phyloP scores from a whole-genome alignment of 2,113 vertebrate species.

The Turnix velox region DNA sequence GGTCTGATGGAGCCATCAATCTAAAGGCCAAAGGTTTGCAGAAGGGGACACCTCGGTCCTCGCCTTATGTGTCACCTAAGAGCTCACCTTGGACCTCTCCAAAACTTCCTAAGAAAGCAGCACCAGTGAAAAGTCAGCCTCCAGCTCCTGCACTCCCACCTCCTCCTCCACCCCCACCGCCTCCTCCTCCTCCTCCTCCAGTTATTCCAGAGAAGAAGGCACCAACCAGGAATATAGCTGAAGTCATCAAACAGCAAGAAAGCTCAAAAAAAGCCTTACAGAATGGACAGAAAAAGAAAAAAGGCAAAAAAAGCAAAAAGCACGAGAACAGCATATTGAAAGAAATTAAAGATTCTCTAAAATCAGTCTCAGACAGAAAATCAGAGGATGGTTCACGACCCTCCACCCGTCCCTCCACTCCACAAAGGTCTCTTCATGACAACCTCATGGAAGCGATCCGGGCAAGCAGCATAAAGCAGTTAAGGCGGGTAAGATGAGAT shows the following conservation, averaged over 20 bases:
- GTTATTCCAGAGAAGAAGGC: constrained; percentile 73
- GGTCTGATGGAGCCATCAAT: constrained; percentile 63
- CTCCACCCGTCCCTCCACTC: constrained; percentile 84
- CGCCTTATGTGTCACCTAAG: constrained; percentile 83
- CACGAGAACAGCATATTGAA: constrained; percentile 82
- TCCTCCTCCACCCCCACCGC: constrained; percentile 50
- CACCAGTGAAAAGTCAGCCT: constrained; percentile 66
- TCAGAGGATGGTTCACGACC: constrained; percentile 80
- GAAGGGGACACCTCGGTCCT: constrained; percentile 81
- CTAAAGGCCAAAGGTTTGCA: constrained; percentile 82
- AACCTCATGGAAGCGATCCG: constrained; percentile 94
- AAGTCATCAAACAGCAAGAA: constrained; percentile 91
- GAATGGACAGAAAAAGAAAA: constrained; percentile 79
- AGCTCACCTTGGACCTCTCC: constrained; percentile 87
- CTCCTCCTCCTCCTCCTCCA: constrained; percentile 49
- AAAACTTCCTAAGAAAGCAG: constrained; percentile 76
- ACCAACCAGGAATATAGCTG: constrained; percentile 90
- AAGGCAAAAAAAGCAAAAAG: constrained; percentile 83
- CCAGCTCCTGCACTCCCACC: constrained; percentile 33
- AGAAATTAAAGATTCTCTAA: constrained; percentile 90
- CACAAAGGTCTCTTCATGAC: constrained; percentile 86
- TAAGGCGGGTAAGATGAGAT: constrained; percentile 73
- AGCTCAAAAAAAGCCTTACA: constrained; percentile 71
- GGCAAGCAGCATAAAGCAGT: constrained; percentile 77
- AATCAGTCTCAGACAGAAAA: constrained; percentile 82